Conservation (phyloP, 2,113 vertebrate genomes). For the Cyanistes caeruleus region DNA sequence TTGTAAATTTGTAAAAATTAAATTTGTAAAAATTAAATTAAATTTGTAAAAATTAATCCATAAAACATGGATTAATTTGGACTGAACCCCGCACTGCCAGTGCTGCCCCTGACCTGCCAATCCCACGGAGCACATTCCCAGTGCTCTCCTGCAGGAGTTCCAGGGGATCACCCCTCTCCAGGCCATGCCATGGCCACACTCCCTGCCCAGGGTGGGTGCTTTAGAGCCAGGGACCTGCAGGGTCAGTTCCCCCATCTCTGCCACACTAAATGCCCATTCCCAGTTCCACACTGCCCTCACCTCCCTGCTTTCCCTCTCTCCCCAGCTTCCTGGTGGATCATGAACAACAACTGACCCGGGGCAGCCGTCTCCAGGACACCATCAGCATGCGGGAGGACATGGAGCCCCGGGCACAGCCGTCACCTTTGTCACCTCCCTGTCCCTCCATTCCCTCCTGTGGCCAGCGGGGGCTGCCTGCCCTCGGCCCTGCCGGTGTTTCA, state of each 20-base stretch:
- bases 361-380: background rate
- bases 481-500: background rate
- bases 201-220: background rate
- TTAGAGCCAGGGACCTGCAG: background rate
- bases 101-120: rapidly evolving
- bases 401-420: background rate
- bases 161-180: background rate
- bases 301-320: background rate
- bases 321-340: conserved; percentile 94
- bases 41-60: too few species aligned
- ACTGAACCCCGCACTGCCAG: rapidly evolving
- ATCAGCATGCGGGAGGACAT: background rate
- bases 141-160: background rate
- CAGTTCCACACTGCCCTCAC: background rate
- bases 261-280: background rate
- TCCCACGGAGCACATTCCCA: rapidly evolving
- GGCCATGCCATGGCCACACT: rapidly evolving
- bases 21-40: too few species aligned
- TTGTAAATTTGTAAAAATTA: too few species aligned
- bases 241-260: rapidly evolving
- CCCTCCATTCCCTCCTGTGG: background rate
- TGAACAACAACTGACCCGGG: conserved; percentile 87
- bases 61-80: rapidly evolving
- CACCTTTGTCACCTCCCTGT: background rate
- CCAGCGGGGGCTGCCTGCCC: background rate